A percentile compares a stretch with the other conserved stretches of the same genome.
Evolutionary conservation across 1,140 invertebrate genomes (phyloP).

Genomic region (Adelges cooleyi): DNA sequence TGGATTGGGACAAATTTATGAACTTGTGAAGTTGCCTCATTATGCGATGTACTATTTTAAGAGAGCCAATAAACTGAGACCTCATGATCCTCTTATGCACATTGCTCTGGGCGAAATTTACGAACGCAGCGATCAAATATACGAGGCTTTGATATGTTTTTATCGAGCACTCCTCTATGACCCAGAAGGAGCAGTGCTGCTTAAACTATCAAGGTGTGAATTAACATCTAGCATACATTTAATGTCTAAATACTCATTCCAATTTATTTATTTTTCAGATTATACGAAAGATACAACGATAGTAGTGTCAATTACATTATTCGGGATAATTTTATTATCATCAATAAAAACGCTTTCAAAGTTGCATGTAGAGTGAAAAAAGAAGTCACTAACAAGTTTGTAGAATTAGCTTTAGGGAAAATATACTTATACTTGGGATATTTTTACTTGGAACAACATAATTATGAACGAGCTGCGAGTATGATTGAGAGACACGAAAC

Average conservation of each 20-base stretch:
- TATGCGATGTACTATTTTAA: conserved; percentile 76
- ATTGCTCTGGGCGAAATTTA: conserved; percentile 93
- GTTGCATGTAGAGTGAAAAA: neutral
- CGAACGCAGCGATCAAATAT: conserved; percentile 81
- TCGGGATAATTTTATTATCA: neutral
- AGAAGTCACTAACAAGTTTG: neutral
- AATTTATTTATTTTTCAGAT: neutral
- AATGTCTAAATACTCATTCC: too few relatives aligned
- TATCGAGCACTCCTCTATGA: conserved; percentile 10
- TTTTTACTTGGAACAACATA: conserved; percentile 17
- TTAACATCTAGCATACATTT: too few relatives aligned
- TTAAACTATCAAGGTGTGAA: conserved; percentile 6
- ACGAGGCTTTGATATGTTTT: conserved; percentile 90
- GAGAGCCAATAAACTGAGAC: conserved; percentile 84
- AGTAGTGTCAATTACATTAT: neutral
- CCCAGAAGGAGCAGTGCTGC: neutral
- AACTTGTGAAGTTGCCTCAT: conserved; percentile 54
- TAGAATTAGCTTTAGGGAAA: neutral
- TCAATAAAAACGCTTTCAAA: conserved; percentile 3
- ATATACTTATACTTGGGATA: conserved; percentile 17
- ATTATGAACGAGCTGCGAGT: neutral
- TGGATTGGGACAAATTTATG: conserved; percentile 94
- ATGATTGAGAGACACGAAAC: too few relatives aligned
- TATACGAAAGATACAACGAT: conserved; percentile 8
- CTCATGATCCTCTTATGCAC: conserved; percentile 93